A percentile compares a stretch with the other conserved stretches of the same genome.
Conservation (phyloP, 2,113 vertebrate genomes). For the Alosa alosa region DNA sequence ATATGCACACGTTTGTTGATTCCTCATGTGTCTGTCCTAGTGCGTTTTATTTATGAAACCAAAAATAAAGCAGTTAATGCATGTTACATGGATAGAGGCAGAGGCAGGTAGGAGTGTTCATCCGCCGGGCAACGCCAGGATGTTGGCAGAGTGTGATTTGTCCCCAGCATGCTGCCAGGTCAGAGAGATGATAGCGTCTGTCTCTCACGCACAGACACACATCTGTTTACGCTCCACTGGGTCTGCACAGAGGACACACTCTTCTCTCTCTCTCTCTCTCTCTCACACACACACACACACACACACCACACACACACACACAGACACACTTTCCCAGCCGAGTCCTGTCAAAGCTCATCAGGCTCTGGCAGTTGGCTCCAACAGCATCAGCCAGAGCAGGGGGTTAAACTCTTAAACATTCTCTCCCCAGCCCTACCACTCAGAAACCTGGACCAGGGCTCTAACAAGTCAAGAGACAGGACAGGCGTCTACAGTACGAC, state of each 20-base stretch:
- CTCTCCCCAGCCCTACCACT: neutral
- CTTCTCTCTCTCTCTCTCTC: neutral
- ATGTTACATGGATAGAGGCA: neutral
- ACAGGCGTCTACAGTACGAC: neutral
- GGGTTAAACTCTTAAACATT: neutral
- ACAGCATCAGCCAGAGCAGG: neutral
- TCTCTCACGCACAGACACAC: constrained; percentile 25
- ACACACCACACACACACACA: neutral
- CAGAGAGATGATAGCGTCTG: neutral
- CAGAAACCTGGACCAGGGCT: no score
- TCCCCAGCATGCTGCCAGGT: neutral
- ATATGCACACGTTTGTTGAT: neutral
- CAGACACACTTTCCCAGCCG: neutral
- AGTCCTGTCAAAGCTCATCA: neutral
- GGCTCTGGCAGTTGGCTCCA: neutral
- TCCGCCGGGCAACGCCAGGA: neutral
- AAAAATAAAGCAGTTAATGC: neutral
- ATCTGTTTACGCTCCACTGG: constrained; percentile 27
- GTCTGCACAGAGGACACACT: constrained; percentile 8
- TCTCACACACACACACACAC: neutral
- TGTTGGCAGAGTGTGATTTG: neutral
- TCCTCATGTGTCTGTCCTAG: neutral
- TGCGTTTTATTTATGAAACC: neutral
- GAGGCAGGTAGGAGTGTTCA: neutral
- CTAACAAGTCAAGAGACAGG: neutral